Evolutionary conservation across 2,888 invertebrate genomes (phyloP).

Genomic region (Reticulitermes lucifugus): DNA sequence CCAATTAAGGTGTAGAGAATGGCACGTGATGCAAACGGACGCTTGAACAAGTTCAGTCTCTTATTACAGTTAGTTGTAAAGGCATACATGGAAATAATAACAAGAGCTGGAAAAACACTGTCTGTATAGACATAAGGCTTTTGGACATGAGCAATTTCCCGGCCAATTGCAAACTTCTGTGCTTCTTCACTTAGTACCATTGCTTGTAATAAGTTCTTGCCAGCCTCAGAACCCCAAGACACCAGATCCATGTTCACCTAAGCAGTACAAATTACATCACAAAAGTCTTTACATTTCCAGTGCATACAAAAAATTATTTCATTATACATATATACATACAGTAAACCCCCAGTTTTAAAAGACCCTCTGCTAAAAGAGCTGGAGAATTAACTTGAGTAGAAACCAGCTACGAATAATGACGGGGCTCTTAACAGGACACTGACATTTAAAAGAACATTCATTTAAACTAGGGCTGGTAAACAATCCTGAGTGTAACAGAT

Average conservation of each 20-base stretch:
- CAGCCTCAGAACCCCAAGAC: slow-evolving; percentile 74
- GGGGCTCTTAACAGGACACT: too few species aligned
- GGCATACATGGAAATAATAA: slow-evolving; percentile 67
- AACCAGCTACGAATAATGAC: too few species aligned
- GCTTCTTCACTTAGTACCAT: slow-evolving; percentile 82
- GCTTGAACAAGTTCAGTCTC: slow-evolving; percentile 68
- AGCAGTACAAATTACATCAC: slow-evolving; percentile 52
- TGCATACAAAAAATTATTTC: too few species aligned
- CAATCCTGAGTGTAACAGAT: too few species aligned
- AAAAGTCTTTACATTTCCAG: too few species aligned
- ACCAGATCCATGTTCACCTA: slow-evolving; percentile 74
- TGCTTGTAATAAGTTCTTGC: slow-evolving; percentile 73
- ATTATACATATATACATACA: too few species aligned
- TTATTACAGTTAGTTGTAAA: slow-evolving; percentile 68
- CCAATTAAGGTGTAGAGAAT: slow-evolving; percentile 70
- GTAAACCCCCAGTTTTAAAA: too few species aligned
- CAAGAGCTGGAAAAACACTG: slow-evolving; percentile 66
- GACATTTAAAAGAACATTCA: too few species aligned
- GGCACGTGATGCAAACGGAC: slow-evolving; percentile 65
- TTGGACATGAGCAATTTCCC: slow-evolving; percentile 75
- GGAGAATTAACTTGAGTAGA: too few species aligned
- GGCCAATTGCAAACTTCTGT: slow-evolving; percentile 83
- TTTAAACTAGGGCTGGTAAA: too few species aligned
- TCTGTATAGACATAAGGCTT: slow-evolving; percentile 71
- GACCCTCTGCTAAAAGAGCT: too few species aligned